These are phyloP conservation scores for Hypsibius dujardini DNA, from an alignment of 1,140 invertebrate genomes.

Conservation along the genomic window DNA sequence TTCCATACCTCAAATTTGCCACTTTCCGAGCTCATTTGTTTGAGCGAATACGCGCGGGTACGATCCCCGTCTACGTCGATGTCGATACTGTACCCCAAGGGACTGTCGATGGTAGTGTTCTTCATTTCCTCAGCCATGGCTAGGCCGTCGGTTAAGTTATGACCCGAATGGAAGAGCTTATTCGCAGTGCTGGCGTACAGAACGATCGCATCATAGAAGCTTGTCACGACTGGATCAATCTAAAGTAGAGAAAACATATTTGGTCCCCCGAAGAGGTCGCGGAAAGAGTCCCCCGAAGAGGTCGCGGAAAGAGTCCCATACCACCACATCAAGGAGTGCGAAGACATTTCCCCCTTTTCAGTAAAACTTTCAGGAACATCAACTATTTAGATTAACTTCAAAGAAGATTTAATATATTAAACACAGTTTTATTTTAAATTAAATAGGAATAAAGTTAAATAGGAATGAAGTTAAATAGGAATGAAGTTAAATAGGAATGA, in stretches of 20 bases:
- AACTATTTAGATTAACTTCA: too few species aligned
- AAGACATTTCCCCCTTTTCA: too few species aligned
- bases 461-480: too few species aligned
- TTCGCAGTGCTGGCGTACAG: background rate
- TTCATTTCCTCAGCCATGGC: background rate
- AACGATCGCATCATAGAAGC: constrained; percentile 12
- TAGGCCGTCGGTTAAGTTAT: constrained; percentile 2
- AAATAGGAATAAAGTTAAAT: too few species aligned
- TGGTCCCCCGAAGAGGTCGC: too few species aligned
- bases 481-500: too few species aligned
- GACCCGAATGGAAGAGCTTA: background rate
- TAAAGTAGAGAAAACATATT: background rate
- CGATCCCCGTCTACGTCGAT: constrained; percentile 77
- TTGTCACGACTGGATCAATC: constrained; percentile 9
- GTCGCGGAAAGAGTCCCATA: too few species aligned
- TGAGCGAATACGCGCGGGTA: constrained; percentile 67
- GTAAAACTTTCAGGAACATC: too few species aligned
- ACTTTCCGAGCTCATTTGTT: constrained; percentile 66
- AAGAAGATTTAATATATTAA: too few species aligned
- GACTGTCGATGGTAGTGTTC: background rate
- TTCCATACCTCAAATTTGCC: constrained; percentile 48
- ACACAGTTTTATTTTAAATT: too few species aligned
- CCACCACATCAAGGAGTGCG: too few species aligned
- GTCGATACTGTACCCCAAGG: constrained; percentile 44
- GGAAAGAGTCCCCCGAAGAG: too few species aligned